Evolutionary conservation across 2,888 invertebrate species (phyloP).

Genomic region (Synergus umbraculus): DNA sequence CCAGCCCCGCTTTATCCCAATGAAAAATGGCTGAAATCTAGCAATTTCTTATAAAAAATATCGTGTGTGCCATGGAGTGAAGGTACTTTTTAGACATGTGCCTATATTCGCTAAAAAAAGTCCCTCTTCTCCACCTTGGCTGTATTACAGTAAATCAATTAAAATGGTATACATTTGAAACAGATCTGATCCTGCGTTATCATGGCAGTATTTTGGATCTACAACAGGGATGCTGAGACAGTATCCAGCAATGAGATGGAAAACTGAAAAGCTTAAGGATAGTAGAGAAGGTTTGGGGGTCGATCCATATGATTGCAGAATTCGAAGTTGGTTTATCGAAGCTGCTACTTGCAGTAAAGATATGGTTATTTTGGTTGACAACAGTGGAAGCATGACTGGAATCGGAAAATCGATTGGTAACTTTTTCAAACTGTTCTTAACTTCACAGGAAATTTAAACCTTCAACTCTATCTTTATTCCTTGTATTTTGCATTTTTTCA

Average conservation of each 20-base stretch:
- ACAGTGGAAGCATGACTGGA: conserved; percentile 98
- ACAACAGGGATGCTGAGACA: conserved; percentile 94
- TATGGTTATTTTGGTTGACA: conserved; percentile 95
- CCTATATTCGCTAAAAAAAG: too few relatives aligned
- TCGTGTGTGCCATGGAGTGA: too few relatives aligned
- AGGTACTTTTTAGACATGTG: too few relatives aligned
- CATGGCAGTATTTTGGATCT: conserved; percentile 99
- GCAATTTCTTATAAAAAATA: too few relatives aligned
- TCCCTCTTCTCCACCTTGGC: too few relatives aligned
- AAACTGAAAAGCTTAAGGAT: conserved; percentile 52
- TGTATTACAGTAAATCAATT: too few relatives aligned
- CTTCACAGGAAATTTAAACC: background rate
- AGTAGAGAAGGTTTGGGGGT: conserved; percentile 62
- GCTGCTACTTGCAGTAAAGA: conserved; percentile 99
- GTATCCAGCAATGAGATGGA: conserved; percentile 84
- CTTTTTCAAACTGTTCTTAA: background rate
- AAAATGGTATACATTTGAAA: background rate
- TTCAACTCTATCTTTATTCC: background rate
- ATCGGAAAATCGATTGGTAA: conserved; percentile 81
- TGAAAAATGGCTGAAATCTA: too few relatives aligned
- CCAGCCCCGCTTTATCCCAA: too few relatives aligned
- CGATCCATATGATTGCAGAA: conserved; percentile 95
- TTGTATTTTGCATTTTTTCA: too few relatives aligned
- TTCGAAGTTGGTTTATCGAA: conserved; percentile 97
- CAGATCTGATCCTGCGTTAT: conserved; percentile 89